A percentile compares a stretch with the other conserved stretches of the same genome.
These are phyloP conservation scores for Sesia apiformis DNA, from an alignment of 2,888 invertebrate genomes.

Conservation along the genomic window DNA sequence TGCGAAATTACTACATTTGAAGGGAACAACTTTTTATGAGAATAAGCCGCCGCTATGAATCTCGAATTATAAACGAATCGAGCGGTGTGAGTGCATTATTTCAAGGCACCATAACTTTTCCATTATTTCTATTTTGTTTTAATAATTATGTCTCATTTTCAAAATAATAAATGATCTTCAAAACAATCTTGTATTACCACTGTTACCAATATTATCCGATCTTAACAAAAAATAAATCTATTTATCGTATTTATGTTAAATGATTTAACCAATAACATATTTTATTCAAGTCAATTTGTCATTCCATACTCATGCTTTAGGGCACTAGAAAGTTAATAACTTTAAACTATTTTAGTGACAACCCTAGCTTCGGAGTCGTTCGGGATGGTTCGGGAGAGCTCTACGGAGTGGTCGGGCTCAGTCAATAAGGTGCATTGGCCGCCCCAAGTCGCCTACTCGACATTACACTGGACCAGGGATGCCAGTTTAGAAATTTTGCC, in stretches of 20 bases:
- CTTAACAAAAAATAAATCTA: no score
- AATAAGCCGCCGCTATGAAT: slow-evolving; percentile 70
- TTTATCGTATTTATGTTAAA: slow-evolving; percentile 17
- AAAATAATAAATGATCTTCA: no score
- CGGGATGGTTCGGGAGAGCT: slow-evolving; percentile 37
- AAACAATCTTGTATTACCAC: no score
- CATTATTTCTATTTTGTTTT: no score
- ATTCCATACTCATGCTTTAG: slow-evolving; percentile 16
- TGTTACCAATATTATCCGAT: no score
- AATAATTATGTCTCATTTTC: neutral
- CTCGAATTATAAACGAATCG: slow-evolving; percentile 66
- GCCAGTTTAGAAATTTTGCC: neutral
- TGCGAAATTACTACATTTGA: slow-evolving; percentile 72
- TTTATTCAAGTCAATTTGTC: slow-evolving; percentile 26
- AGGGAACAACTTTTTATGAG: slow-evolving; percentile 74
- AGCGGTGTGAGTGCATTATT: slow-evolving; percentile 7
- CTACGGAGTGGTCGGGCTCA: slow-evolving; percentile 43
- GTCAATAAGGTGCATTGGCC: slow-evolving; percentile 65
- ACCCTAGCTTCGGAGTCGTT: slow-evolving; percentile 30
- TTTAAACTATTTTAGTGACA: slow-evolving; percentile 42
- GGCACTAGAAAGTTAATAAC: slow-evolving; percentile 36
- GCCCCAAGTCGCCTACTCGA: slow-evolving; percentile 41
- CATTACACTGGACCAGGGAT: neutral
- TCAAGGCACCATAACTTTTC: neutral
- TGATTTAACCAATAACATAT: slow-evolving; percentile 3